Conservation (phyloP, 1,140 invertebrate genomes). For the Drosophila carrolli region DNA sequence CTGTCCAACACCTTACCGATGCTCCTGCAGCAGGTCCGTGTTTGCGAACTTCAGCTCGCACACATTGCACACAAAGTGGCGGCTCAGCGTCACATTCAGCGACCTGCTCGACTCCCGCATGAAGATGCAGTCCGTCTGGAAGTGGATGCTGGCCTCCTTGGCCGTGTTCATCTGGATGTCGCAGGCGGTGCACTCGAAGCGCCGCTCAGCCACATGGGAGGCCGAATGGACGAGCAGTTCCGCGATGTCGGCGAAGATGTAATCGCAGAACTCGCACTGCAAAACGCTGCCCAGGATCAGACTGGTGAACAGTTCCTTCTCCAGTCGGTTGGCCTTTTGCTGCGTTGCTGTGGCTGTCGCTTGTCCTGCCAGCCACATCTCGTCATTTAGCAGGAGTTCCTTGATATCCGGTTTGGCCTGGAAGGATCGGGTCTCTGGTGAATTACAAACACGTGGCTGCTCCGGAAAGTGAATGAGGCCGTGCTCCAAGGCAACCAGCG, state of each 20-base stretch:
- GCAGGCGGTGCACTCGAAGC: constrained; percentile 87
- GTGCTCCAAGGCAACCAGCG: constrained; percentile 53
- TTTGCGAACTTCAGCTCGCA: constrained; percentile 84
- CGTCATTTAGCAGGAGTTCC: constrained; percentile 13
- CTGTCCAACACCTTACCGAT: constrained; percentile 67
- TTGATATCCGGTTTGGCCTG: not conserved
- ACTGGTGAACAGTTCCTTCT: constrained; percentile 6
- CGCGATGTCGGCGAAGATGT: constrained; percentile 85
- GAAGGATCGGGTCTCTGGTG: not conserved
- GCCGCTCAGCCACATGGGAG: constrained; percentile 85
- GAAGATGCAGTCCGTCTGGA: constrained; percentile 86
- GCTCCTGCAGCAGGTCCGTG: constrained; percentile 82
- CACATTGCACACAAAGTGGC: constrained; percentile 85
- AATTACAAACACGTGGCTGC: not conserved
- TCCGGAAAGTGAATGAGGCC: constrained; percentile 35
- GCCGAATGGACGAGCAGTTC: constrained; percentile 85
- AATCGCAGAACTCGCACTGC: constrained; percentile 87
- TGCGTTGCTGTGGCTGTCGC: no score
- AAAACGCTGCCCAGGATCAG: constrained; percentile 82
- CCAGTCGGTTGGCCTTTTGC: not conserved
- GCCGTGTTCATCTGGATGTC: constrained; percentile 85
- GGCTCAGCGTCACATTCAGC: constrained; percentile 53
- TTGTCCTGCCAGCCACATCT: constrained; percentile 1
- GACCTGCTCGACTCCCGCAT: constrained; percentile 73
- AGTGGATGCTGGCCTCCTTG: constrained; percentile 85